These are phyloP conservation scores for Gnatocerus cornutus DNA, from an alignment of 2,888 invertebrate species.

Conservation along the genomic window DNA sequence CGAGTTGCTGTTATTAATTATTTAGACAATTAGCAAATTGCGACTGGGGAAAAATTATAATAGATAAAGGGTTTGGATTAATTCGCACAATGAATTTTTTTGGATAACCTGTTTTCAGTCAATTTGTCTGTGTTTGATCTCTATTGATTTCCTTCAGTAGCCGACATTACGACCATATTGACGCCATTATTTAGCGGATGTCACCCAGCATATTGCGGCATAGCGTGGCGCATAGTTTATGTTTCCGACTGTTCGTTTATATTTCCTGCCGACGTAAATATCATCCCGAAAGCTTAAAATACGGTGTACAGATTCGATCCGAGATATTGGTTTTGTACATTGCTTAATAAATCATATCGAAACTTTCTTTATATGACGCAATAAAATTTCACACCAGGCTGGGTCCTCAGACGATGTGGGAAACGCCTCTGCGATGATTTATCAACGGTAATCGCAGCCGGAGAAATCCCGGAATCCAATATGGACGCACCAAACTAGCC, in stretches of 20 bases:
- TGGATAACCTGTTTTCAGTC: background rate
- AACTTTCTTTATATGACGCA: slow-evolving; percentile 61
- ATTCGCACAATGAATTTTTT: too few species aligned
- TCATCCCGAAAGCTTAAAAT: slow-evolving; percentile 53
- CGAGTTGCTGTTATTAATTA: slow-evolving; percentile 19
- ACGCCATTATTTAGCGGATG: slow-evolving; percentile 43
- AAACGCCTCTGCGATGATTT: slow-evolving; percentile 30
- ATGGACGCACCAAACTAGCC: background rate
- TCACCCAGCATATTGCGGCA: slow-evolving; percentile 43
- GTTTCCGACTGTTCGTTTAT: slow-evolving; percentile 46
- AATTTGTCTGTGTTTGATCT: background rate
- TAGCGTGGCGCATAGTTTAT: slow-evolving; percentile 49
- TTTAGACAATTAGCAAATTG: slow-evolving; percentile 9
- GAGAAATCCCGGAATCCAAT: slow-evolving; percentile 19
- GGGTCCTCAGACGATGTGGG: slow-evolving; percentile 16
- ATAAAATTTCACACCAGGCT: slow-evolving; percentile 62
- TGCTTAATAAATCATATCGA: slow-evolving; percentile 46
- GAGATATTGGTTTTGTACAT: slow-evolving; percentile 41
- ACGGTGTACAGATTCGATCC: slow-evolving; percentile 53
- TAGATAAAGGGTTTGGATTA: background rate
- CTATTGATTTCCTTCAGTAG: slow-evolving; percentile 1
- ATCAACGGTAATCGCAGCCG: slow-evolving; percentile 32
- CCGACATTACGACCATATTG: slow-evolving; percentile 21
- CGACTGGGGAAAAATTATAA: slow-evolving; percentile 16
- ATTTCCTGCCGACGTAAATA: slow-evolving; percentile 49